Conservation (phyloP, 2,113 vertebrate species). For the Aspidoscelis tigris region DNA sequence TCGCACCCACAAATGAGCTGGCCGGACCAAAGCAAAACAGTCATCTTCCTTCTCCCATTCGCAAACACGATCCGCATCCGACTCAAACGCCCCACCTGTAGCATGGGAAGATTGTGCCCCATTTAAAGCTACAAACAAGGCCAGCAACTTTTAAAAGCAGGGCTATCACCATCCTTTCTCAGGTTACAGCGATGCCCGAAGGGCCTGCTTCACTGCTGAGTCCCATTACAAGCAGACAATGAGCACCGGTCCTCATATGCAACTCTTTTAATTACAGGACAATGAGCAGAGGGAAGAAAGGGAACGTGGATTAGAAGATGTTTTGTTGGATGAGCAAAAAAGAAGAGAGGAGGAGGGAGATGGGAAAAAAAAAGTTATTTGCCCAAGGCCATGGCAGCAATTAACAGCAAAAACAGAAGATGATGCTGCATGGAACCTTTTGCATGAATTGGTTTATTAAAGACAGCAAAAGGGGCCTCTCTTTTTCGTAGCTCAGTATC, state of each 20-base stretch:
- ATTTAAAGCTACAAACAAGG: constrained; percentile 54
- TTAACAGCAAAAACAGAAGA: not conserved
- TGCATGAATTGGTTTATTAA: not conserved
- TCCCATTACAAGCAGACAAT: constrained; percentile 46
- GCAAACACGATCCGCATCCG: constrained; percentile 63
- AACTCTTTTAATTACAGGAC: constrained; percentile 17
- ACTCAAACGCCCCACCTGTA: constrained; percentile 66
- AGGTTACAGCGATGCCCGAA: constrained; percentile 68
- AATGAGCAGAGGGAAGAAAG: constrained; percentile 32
- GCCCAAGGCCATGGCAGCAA: not conserved
- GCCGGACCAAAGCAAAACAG: constrained; percentile 26
- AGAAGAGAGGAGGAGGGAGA: not conserved
- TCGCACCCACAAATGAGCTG: not conserved
- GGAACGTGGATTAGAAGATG: constrained; percentile 18
- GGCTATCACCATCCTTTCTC: constrained; percentile 61
- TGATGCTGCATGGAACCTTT: not conserved
- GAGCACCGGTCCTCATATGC: not conserved
- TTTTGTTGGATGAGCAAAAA: not conserved
- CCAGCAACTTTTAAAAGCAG: constrained; percentile 64
- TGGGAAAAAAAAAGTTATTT: not conserved
- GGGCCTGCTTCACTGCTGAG: constrained; percentile 63
- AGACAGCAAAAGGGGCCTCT: not conserved
- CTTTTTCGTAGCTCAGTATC: not conserved
- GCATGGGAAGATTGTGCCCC: constrained; percentile 59
- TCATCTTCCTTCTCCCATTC: constrained; percentile 58